Percentiles rank a stretch among this genome's conserved stretches.
These are phyloP conservation scores for Kryptolebias marmoratus DNA, from an alignment of 2,113 vertebrate genomes.

Conservation along the genomic window DNA sequence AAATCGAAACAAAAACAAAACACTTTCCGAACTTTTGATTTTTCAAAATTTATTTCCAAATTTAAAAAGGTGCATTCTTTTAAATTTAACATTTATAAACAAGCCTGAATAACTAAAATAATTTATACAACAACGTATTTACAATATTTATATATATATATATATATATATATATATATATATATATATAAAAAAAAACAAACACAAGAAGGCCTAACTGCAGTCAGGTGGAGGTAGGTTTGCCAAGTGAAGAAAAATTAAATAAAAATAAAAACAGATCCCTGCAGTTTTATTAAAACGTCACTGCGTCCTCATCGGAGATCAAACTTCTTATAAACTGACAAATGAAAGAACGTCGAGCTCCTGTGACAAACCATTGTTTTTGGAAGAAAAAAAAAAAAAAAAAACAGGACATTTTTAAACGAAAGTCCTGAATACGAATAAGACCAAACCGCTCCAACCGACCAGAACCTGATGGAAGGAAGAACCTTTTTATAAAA, in stretches of 20 bases:
- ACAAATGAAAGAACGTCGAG: not conserved
- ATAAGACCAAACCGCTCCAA: not conserved
- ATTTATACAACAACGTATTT: constrained; percentile 76
- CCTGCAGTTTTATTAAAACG: constrained; percentile 22
- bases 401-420: not conserved
- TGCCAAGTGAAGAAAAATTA: constrained; percentile 16
- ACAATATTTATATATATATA: constrained; percentile 61
- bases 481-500: no score
- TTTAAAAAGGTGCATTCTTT: constrained; percentile 71
- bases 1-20: not conserved
- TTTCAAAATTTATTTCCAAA: constrained; percentile 57
- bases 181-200: constrained; percentile 40
- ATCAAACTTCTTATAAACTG: not conserved
- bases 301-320: constrained; percentile 7
- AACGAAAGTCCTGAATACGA: constrained; percentile 43
- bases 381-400: not conserved
- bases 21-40: not conserved
- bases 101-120: constrained; percentile 68
- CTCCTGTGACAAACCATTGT: not conserved
- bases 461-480: not conserved
- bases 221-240: constrained; percentile 79
- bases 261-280: constrained; percentile 17
- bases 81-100: constrained; percentile 36
- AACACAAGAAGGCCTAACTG: constrained; percentile 34
- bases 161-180: constrained; percentile 57